These are phyloP conservation scores for Cygnus atratus DNA, from an alignment of 2,113 vertebrate species.

Conservation along the genomic window DNA sequence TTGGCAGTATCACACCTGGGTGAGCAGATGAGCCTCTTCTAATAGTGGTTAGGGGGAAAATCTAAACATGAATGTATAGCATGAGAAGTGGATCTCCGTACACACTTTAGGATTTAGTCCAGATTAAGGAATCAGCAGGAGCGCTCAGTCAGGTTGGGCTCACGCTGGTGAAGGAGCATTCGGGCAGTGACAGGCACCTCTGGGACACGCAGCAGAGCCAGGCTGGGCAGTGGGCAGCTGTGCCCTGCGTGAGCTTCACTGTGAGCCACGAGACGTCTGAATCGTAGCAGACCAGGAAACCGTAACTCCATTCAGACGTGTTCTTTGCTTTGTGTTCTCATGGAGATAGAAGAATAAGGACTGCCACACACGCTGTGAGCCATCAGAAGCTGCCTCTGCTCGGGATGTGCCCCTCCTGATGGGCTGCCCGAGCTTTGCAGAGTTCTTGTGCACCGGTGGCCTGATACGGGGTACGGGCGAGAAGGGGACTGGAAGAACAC, in stretches of 20 bases:
- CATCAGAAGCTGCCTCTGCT: background rate
- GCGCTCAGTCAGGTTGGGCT: background rate
- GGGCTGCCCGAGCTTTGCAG: background rate
- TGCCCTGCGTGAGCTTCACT: background rate
- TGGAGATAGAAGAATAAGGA: background rate
- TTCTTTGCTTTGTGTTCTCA: background rate
- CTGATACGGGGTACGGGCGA: accelerated
- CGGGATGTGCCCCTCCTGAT: no score
- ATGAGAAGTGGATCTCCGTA: background rate
- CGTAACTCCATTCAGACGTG: background rate
- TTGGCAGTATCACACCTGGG: background rate
- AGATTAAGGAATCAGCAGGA: background rate
- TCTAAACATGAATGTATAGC: background rate
- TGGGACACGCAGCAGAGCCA: background rate
- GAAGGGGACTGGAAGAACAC: background rate
- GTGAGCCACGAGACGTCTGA: background rate
- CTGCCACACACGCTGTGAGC: accelerated
- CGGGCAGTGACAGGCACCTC: background rate
- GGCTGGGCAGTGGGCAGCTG: background rate
- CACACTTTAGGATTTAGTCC: background rate
- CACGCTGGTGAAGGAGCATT: accelerated
- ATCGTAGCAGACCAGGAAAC: background rate
- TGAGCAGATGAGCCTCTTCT: background rate
- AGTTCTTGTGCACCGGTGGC: background rate
- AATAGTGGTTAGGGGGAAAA: background rate